Evolutionary conservation across 2,888 invertebrate genomes (phyloP).

Genomic region (Priocnemis perturbator): DNA sequence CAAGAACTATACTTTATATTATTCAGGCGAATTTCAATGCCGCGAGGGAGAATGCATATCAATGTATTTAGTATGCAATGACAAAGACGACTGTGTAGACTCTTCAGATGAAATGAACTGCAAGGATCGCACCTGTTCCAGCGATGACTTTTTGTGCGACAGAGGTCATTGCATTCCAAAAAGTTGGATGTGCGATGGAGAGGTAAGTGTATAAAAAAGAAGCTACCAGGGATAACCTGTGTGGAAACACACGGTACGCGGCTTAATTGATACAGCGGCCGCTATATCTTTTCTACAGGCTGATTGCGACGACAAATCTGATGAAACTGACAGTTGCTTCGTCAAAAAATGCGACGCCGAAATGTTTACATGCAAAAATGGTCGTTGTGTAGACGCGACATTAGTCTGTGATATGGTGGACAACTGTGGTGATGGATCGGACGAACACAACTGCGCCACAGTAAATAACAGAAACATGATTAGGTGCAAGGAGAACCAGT

Average conservation of each 20-base stretch:
- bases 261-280: background rate
- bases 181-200: constrained; percentile 74
- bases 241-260: too few species aligned
- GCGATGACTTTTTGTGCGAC: constrained; percentile 65
- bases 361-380: constrained; percentile 77
- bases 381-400: constrained; percentile 77
- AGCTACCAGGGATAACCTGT: background rate
- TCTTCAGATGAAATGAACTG: constrained; percentile 83
- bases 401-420: constrained; percentile 79
- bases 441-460: constrained; percentile 76
- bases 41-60: constrained; percentile 83
- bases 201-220: constrained; percentile 44
- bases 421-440: constrained; percentile 79
- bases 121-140: constrained; percentile 52
- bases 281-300: constrained; percentile 36
- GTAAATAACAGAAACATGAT: background rate
- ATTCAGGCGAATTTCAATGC: constrained; percentile 79
- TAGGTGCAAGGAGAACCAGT: constrained; percentile 56
- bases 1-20: background rate
- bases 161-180: constrained; percentile 72
- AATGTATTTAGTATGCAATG: constrained; percentile 83
- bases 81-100: constrained; percentile 85
- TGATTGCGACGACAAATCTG: constrained; percentile 70
- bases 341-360: constrained; percentile 61
- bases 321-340: constrained; percentile 62